phyloP scores from a whole-genome alignment of 2,113 vertebrate species.

The Erpornis zantholeuca region DNA sequence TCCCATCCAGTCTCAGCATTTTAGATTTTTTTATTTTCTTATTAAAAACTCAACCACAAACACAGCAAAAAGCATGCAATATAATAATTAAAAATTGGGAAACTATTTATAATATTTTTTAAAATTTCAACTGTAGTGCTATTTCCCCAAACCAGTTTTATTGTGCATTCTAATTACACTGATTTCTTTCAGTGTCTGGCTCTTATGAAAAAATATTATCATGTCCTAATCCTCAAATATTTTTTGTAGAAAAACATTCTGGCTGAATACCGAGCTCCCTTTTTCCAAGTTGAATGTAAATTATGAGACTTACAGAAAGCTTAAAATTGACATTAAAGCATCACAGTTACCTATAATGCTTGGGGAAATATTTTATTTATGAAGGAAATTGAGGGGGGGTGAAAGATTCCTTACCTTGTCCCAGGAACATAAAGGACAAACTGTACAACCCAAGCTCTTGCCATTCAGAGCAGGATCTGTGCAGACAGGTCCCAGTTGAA shows the following conservation, averaged over 20 bases:
- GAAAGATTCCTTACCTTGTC: neutral
- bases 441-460: neutral
- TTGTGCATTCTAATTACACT: neutral
- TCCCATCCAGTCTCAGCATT: neutral
- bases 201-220: neutral
- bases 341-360: neutral
- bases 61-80: neutral
- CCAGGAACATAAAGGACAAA: neutral
- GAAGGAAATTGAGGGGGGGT: neutral
- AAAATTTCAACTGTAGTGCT: neutral
- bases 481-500: neutral
- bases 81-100: neutral
- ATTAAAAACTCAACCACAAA: neutral
- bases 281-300: neutral
- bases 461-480: neutral
- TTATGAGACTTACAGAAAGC: neutral
- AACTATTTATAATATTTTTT: neutral
- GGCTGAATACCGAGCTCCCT: neutral
- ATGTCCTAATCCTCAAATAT: neutral
- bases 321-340: neutral
- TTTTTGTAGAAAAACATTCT: neutral
- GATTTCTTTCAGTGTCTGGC: neutral
- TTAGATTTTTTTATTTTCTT: neutral
- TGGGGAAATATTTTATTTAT: neutral
- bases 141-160: neutral